Conservation (phyloP, 2,113 vertebrate species). For the Silurus meridionalis region DNA sequence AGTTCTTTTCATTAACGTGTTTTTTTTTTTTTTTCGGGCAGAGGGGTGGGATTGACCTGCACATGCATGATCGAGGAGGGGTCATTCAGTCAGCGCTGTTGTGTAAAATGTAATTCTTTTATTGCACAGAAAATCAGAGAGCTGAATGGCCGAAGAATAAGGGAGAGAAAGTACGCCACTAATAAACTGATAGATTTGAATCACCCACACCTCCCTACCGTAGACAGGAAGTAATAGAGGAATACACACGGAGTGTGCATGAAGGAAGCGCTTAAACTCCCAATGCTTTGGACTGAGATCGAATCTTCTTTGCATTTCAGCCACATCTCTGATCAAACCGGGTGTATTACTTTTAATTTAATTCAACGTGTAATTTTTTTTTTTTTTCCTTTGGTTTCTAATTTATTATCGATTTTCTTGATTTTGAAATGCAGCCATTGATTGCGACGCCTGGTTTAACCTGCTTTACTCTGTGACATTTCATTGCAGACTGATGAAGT, state of each 20-base stretch:
- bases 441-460: constrained; percentile 61
- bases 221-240: constrained; percentile 49
- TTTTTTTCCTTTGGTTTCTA: constrained; percentile 62
- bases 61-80: constrained; percentile 58
- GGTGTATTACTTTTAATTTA: constrained; percentile 69
- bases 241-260: constrained; percentile 60
- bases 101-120: constrained; percentile 39
- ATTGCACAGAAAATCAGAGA: constrained; percentile 56
- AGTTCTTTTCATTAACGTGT: constrained; percentile 51
- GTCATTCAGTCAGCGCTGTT: constrained; percentile 40
- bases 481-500: constrained; percentile 53
- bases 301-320: constrained; percentile 63
- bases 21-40: constrained; percentile 43
- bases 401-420: constrained; percentile 56
- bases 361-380: constrained; percentile 72
- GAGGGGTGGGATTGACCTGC: constrained; percentile 42
- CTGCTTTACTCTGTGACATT: constrained; percentile 42
- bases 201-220: constrained; percentile 50
- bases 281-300: constrained; percentile 59
- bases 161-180: constrained; percentile 64
- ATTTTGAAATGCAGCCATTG: constrained; percentile 63
- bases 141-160: constrained; percentile 33
- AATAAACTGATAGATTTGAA: constrained; percentile 67
- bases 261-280: constrained; percentile 61
- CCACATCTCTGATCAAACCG: constrained; percentile 64